A percentile compares a stretch with the other conserved stretches of the same genome.
Conservation (phyloP, 2,888 invertebrate genomes). For the Schrankia costaestrigalis region DNA sequence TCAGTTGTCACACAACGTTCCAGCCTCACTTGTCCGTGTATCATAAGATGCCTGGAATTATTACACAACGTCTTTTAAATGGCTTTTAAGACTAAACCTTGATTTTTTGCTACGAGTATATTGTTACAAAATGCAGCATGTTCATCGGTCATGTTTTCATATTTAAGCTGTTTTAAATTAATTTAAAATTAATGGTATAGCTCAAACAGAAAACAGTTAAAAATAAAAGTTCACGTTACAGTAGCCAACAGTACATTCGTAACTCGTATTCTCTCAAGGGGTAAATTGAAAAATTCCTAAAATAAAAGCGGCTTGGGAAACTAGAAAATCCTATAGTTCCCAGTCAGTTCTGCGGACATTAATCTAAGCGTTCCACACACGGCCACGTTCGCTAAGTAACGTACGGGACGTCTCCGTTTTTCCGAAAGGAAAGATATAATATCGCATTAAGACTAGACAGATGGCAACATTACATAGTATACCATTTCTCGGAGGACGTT, state of each 20-base stretch:
- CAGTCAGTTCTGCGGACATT: slow-evolving; percentile 33
- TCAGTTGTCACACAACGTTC: too few relatives aligned
- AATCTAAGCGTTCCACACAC: slow-evolving; percentile 42
- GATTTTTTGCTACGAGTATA: neutral
- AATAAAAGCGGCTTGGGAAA: slow-evolving; percentile 37
- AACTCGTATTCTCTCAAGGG: slow-evolving; percentile 50
- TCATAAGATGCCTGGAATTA: too few relatives aligned
- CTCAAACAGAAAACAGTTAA: too few relatives aligned
- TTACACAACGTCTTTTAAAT: too few relatives aligned
- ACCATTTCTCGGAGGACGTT: slow-evolving; percentile 63
- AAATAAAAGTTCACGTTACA: slow-evolving; percentile 24
- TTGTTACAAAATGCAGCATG: slow-evolving; percentile 4
- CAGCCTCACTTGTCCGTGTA: too few relatives aligned
- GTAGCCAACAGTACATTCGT: slow-evolving; percentile 44
- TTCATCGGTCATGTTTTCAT: slow-evolving; percentile 5
- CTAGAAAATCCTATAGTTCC: slow-evolving; percentile 44
- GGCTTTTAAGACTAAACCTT: too few relatives aligned
- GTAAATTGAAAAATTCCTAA: slow-evolving; percentile 61
- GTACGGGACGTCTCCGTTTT: slow-evolving; percentile 40
- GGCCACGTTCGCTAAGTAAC: slow-evolving; percentile 37
- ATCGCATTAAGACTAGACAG: slow-evolving; percentile 60
- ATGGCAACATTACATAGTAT: slow-evolving; percentile 66
- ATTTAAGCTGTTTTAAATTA: neutral
- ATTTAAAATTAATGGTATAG: too few relatives aligned
- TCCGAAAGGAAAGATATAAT: slow-evolving; percentile 50